Evolutionary conservation across 2,888 invertebrate genomes (phyloP), one percentile per base, ranked within the genome.

Genomic region (Allophyes oxyacanthae): DNA sequence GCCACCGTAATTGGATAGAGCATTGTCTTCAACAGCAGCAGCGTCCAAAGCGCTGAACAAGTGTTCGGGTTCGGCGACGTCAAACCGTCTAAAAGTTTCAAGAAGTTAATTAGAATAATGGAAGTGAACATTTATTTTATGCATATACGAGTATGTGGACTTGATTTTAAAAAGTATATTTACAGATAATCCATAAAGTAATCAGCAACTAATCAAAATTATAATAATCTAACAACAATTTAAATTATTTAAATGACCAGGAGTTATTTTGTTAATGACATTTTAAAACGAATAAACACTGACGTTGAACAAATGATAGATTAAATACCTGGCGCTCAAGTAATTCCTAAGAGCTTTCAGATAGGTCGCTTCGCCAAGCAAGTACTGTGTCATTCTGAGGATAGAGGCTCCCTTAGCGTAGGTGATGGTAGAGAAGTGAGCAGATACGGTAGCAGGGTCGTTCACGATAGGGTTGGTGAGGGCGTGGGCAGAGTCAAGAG

Each of bases 301-400:
- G n/a, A n/a, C n/a, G n/a, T n/a, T n/a, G n/a, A n/a, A n/a, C n/a
- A n/a, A n/a, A 20, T 20, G 20, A 20, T n/a, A 2, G 30, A 11
- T 7, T n/a, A 32, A 10, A 28, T 40, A 96, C 96, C 91, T 91
- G 0, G 71, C 72, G 0, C 54, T 62, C 0, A 97, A 86, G 76
- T 97, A 97, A 8, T 65, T 72, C 8, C 90, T 86, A 10, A 97
- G 83, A 0, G 95, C 95, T 32, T 82, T 84, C 34, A 89, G 80
- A 77, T 95, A 97, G 0, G 94, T 90, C 0, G 77, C 75, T 0
- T 85, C 75, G 11, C 95, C 95, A 26, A 96, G 88, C n/a, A 95
- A 86, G 72, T 96, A 94, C 62, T 95, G 94, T 4, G 96, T 90
- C 97, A 97, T 97, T 67, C 96, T 95, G 14, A 97, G 88, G 2